Evolutionary conservation across 1,140 invertebrate species (phyloP), one percentile per base, ranked within the genome.

Genomic region (Arion vulgaris): DNA sequence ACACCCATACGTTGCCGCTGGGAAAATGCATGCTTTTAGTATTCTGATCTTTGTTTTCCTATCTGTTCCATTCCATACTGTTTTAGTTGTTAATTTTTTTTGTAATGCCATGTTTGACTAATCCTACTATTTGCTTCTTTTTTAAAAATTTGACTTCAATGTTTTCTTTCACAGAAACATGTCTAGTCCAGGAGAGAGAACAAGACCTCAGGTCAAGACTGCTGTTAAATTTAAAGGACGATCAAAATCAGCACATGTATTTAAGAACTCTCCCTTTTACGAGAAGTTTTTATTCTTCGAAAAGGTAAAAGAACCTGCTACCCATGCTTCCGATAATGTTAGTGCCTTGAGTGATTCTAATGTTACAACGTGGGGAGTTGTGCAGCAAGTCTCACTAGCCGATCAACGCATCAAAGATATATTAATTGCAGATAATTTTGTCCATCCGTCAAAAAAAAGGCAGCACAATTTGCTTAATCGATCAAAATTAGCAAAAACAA

Each of bases 281-380:
- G 38, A 73, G 36, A 73, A 73, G 23, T 49, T 73, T 26, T n/a
- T 73, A 15, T 73, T 73, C 26, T 73, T 73, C n/a, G 71, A 73
- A 34, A 23, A n/a, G 15, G 5, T 66, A n/a, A 7, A n/a, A 57
- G 9, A 19, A n/a, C n/a, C n/a, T n/a, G n/a, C n/a, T n/a, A n/a
- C n/a, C n/a, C n/a, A n/a, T n/a, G n/a, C 7, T 23, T 23, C 15
- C 2, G 23, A 2, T n/a, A 57, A 57, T n/a, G 26, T 57, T 23
- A 57, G 23, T 4, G 26, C 9, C 23, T 57, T n/a, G 1, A 57
- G 26, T 57, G 17, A n/a, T n/a, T n/a, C n/a, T n/a, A n/a, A n/a
- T n/a, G n/a, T 23, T 15, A 23, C 53, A 15, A 23, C 17, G 26
- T 15, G 23, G 17, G 23, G 15, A 9, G 53, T 5, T 45, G 15